Evolutionary conservation across 2,888 invertebrate genomes (phyloP), one percentile per base, ranked within the genome.

Genomic region (Schrankia costaestrigalis): DNA sequence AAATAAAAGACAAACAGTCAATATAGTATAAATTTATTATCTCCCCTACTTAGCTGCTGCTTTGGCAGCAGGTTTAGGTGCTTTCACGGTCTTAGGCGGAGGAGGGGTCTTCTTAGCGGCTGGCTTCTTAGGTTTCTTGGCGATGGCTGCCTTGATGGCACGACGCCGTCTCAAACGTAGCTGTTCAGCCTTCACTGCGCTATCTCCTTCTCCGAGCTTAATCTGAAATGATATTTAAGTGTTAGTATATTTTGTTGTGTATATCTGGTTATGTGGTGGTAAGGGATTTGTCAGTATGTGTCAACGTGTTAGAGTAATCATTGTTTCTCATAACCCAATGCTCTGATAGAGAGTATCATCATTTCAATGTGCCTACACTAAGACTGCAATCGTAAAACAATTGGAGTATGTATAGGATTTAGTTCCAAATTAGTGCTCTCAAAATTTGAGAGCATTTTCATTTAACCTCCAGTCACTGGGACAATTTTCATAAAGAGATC

Each of bases 81-180:
- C 13, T 0, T 42, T 26, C 9, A 15, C 35, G 13, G 56, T 40
- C 32, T 71, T 78, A 11, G 86, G 75, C 0, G 86, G 85, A 0
- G 85, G 83, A 0, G 84, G 59, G 2, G 80, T 87, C 39, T 88
- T 89, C 69, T 88, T 82, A 0, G 66, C 66, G n/a, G 51, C 76
- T 0, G 84, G 77, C 74, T 88, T 85, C 71, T 90, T 90, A 11
- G 89, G 89, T 43, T 90, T 90, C 50, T 84, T 87, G 1, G 88
- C 75, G 17, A 84, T 72, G 0, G 85, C 89, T 17, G 90, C 85
- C 56, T 89, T 80, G 45, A 90, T 85, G 1, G 82, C 73, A 37
- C 81, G 89, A n/a, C 80, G 72, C 31, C 91, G 78, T 40, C 71
- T 84, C 17, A 85, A 83, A 30, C 90, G 80, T 2, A 90, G 62